Evolutionary conservation across 2,888 invertebrate genomes (phyloP), one percentile per base, ranked within the genome.

Genomic region (Catotricha subobsoleta): DNA sequence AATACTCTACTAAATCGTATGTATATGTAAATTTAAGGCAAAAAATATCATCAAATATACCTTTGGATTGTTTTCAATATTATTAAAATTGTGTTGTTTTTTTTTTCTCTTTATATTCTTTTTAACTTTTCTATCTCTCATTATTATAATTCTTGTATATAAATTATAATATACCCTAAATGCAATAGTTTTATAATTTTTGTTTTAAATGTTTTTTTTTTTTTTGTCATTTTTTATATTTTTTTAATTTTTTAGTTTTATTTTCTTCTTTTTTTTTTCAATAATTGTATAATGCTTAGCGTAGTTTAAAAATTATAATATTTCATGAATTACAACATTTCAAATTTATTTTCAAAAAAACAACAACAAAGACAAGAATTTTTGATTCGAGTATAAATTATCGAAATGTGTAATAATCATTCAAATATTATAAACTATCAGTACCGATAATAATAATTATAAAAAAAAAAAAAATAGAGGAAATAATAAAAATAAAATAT

Each of bases 21-120:
- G 25, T 48, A 47, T 47, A 43, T 48, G 47, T 46, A 49, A 45
- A 45, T 47, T 47, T 48, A 50, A 50, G 49, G 49, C 49, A 48
- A 50, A 49, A 42, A 48, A 48, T 50, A 50, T 50, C 49, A 48
- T 49, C 49, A 48, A 50, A 50, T 50, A 49, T 48, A 50, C 47
- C 47, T 50, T 50, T 48, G 49, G 49, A 50, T 48, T 48, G 48
- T 47, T 46, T 46, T 45, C 44, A 44, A 44, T 44, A 29, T 45
- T 44, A 37, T 31, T 42, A 27, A 40, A 43, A 41, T 43, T 40
- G 41, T 18, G 39, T 35, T 39, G 19, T 18, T 42, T 23, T 21
- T 23, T 36, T 27, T 34, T 36, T 41, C 29, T 36, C 21, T 43
- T 44, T 38, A 30, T 45, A 38, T 48, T 21, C 16, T 5, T 35